Conservation (phyloP, 2,797 vertebrate species). For the Diplodus sargus region DNA sequence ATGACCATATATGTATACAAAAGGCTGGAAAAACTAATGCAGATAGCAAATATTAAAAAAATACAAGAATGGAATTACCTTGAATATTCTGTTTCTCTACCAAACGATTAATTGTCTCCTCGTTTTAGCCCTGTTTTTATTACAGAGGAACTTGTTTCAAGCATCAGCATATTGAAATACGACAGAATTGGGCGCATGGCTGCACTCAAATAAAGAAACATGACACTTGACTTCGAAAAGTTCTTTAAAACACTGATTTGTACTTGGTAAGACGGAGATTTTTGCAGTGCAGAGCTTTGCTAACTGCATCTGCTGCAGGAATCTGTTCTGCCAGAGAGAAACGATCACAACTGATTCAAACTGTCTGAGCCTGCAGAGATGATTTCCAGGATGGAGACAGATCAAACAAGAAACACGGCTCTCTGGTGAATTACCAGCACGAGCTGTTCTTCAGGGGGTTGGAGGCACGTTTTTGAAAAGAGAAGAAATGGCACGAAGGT, state of each 20-base stretch:
- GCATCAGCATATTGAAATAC: neutral
- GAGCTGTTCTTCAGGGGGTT: constrained; percentile 24
- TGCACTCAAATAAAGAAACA: neutral
- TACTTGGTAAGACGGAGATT: neutral
- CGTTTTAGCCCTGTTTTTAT: neutral
- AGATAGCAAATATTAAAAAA: too few relatives aligned
- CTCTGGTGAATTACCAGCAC: constrained; percentile 28
- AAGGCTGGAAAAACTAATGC: too few relatives aligned
- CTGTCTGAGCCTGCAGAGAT: constrained; percentile 34
- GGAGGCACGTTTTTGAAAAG: constrained; percentile 10
- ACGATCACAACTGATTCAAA: constrained; percentile 44
- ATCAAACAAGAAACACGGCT: constrained; percentile 61
- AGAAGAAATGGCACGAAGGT: constrained; percentile 34
- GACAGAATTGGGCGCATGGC: neutral
- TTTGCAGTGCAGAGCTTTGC: neutral
- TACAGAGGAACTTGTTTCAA: neutral
- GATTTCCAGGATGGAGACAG: constrained; percentile 50
- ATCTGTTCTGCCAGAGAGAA: constrained; percentile 31
- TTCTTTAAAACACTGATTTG: neutral
- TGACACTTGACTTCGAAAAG: neutral
- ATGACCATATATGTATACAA: too few relatives aligned
- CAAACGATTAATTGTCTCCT: neutral
- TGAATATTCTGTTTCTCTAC: neutral
- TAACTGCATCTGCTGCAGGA: constrained; percentile 11
- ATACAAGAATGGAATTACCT: too few relatives aligned